phyloP scores from a whole-genome alignment of 2,888 invertebrate species.

The Coenonympha arcania region DNA sequence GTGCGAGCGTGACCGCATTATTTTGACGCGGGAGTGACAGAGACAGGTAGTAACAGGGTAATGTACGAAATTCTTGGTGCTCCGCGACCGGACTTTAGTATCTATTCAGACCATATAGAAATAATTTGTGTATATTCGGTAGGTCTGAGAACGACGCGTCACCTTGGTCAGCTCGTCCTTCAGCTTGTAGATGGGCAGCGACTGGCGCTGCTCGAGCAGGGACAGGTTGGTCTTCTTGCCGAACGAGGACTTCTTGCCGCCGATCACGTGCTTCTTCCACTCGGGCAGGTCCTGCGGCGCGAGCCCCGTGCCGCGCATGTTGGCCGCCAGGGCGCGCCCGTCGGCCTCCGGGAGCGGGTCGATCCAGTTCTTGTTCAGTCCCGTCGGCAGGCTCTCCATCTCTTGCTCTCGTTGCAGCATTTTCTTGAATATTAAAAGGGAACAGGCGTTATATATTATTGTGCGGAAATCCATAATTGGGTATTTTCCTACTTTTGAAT shows the following conservation, averaged over 20 bases:
- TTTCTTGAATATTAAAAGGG: constrained; percentile 78
- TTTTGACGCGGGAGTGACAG: too few species aligned
- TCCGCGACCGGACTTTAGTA: too few species aligned
- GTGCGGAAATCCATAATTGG: too few species aligned
- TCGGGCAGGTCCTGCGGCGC: constrained; percentile 95
- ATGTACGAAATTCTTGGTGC: too few species aligned
- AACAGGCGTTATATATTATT: too few species aligned
- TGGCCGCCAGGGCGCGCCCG: constrained; percentile 80
- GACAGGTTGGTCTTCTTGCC: constrained; percentile 97
- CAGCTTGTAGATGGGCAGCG: constrained; percentile 95
- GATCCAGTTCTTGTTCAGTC: constrained; percentile 93
- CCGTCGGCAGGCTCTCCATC: constrained; percentile 87
- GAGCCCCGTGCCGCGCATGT: constrained; percentile 87
- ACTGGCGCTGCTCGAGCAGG: constrained; percentile 95
- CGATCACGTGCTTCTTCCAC: constrained; percentile 99
- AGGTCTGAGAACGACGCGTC: too few species aligned
- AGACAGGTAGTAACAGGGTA: too few species aligned
- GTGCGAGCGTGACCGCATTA: too few species aligned
- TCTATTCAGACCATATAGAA: too few species aligned
- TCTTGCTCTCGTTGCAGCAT: constrained; percentile 95
- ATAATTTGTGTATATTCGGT: too few species aligned
- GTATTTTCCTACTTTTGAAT: too few species aligned
- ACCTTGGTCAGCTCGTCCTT: constrained; percentile 94
- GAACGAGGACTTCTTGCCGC: constrained; percentile 97
- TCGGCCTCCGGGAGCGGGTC: constrained; percentile 93